These are phyloP conservation scores for Drosophila athabasca DNA, from an alignment of 1,140 invertebrate species.

Conservation along the genomic window DNA sequence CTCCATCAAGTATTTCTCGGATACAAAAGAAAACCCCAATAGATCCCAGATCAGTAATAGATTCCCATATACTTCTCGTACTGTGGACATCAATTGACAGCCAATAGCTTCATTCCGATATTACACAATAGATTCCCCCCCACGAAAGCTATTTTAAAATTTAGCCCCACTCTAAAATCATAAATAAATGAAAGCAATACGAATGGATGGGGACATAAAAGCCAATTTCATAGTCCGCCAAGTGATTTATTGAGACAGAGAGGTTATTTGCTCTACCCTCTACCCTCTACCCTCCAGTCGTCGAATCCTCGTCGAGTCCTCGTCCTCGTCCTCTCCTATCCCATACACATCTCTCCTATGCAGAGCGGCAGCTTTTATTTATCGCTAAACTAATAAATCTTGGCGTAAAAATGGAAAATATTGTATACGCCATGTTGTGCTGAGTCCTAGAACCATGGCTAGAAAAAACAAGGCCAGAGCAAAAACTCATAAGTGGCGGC, in stretches of 20 bases:
- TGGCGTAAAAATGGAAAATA: conserved; percentile 69
- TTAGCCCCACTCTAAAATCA: conserved; percentile 49
- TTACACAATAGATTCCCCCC: conserved; percentile 44
- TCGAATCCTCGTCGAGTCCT: too few relatives aligned
- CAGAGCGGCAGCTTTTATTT: conserved; percentile 57
- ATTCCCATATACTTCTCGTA: conserved; percentile 14
- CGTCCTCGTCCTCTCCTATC: not conserved
- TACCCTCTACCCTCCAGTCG: too few relatives aligned
- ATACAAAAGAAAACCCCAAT: too few relatives aligned
- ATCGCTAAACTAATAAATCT: conserved; percentile 73
- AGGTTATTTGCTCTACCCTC: conserved; percentile 22
- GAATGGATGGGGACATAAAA: conserved; percentile 55
- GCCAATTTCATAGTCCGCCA: conserved; percentile 58
- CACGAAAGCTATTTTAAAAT: conserved; percentile 45
- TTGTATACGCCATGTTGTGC: conserved; percentile 61
- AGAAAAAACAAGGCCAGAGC: conserved; percentile 33
- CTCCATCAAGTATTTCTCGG: too few relatives aligned
- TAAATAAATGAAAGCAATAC: conserved; percentile 52
- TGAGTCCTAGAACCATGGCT: conserved; percentile 28
- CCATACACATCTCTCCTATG: conserved; percentile 19
- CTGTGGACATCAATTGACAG: conserved; percentile 35
- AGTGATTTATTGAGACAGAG: conserved; percentile 55
- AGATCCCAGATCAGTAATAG: too few relatives aligned
- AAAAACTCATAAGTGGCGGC: conserved; percentile 44
- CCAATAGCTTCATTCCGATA: conserved; percentile 46